These are phyloP conservation scores for Poeciliopsis turneri DNA, from an alignment of 2,797 vertebrate species.

Conservation along the genomic window DNA sequence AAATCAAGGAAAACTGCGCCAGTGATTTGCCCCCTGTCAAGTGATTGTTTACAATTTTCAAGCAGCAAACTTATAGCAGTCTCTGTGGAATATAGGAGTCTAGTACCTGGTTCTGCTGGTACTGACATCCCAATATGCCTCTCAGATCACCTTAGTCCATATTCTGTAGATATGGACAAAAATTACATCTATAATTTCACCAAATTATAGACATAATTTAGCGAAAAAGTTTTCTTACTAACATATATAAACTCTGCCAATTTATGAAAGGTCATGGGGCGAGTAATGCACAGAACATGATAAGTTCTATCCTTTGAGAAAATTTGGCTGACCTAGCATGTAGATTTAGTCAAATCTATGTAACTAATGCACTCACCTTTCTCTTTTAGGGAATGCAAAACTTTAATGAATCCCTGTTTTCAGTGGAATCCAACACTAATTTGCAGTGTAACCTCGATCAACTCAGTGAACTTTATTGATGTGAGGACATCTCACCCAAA, in stretches of 20 bases:
- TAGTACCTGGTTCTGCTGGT: neutral
- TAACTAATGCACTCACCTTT: neutral
- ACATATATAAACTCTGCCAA: neutral
- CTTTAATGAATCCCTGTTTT: neutral
- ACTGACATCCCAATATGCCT: neutral
- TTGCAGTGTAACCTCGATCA: neutral
- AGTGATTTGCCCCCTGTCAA: too few relatives aligned
- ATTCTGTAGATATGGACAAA: neutral
- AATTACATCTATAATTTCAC: too few relatives aligned
- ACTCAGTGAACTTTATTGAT: slow-evolving; percentile 33
- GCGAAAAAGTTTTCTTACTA: neutral
- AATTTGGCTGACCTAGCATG: neutral
- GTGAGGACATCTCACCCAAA: slow-evolving; percentile 1
- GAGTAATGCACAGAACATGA: neutral
- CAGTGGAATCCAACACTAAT: neutral
- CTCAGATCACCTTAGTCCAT: neutral
- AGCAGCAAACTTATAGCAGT: too few relatives aligned
- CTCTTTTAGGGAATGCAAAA: neutral
- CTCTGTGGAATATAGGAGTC: neutral
- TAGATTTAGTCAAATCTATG: neutral
- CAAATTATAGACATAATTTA: neutral
- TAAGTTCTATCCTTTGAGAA: neutral
- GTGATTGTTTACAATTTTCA: too few relatives aligned
- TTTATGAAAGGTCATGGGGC: neutral
- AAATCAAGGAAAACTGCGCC: too few relatives aligned